phyloP scores from a whole-genome alignment of 2,113 vertebrate species.

The Gnathochromis pfefferi region DNA sequence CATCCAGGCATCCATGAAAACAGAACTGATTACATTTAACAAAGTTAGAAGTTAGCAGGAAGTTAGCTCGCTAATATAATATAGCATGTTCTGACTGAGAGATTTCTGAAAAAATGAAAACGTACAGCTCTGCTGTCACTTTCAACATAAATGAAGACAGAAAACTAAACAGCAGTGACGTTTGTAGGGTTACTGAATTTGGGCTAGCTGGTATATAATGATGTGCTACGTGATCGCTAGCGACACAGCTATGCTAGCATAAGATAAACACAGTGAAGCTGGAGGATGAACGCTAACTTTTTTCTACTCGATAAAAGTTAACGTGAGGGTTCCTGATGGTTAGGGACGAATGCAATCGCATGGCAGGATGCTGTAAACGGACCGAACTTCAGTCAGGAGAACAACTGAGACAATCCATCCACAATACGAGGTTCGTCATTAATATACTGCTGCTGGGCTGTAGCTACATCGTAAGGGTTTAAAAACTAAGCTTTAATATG shows the following conservation, averaged over 20 bases:
- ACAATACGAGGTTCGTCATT: background rate
- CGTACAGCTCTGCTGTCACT: rapidly evolving
- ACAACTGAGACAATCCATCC: no score
- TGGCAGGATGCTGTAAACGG: no score
- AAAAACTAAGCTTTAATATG: rapidly evolving
- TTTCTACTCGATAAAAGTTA: no score
- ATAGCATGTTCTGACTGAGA: background rate
- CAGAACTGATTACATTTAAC: rapidly evolving
- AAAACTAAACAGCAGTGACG: rapidly evolving
- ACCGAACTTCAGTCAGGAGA: no score
- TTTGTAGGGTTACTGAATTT: background rate
- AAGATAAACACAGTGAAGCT: rapidly evolving
- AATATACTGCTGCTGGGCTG: background rate
- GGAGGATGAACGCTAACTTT: background rate
- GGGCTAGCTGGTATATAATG: rapidly evolving
- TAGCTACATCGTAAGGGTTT: rapidly evolving
- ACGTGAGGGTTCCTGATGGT: no score
- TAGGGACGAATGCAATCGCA: no score
- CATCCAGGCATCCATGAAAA: background rate
- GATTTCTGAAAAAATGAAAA: rapidly evolving
- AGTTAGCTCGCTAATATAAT: background rate
- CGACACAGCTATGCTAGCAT: rapidly evolving
- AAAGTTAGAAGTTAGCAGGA: rapidly evolving
- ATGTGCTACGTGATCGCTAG: background rate
- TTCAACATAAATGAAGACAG: background rate